Percentiles rank a stretch among this genome's conserved stretches.
Conservation (phyloP, 2,113 vertebrate species). For the Sardina pilchardus region DNA sequence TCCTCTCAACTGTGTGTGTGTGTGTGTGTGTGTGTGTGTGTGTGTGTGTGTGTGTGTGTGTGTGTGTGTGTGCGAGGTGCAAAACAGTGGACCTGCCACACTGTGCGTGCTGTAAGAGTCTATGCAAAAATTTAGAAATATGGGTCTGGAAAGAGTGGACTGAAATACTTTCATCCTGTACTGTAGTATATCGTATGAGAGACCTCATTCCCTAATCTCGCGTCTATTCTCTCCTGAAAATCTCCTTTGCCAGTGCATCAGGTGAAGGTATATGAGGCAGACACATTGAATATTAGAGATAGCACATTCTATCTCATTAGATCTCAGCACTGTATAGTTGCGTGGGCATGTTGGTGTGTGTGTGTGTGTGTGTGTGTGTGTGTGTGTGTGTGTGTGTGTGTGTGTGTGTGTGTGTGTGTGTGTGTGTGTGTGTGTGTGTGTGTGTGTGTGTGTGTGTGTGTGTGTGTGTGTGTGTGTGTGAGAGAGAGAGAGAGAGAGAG, state of each 20-base stretch:
- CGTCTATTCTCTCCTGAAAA: background rate
- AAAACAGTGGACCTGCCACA: too few species aligned
- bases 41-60: too few species aligned
- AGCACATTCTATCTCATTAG: background rate
- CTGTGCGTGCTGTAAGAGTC: too few species aligned
- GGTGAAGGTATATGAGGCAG: conserved; percentile 7
- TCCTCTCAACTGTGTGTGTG: background rate
- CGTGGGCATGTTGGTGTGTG: conserved; percentile 11
- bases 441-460: too few species aligned
- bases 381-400: conserved; percentile 10
- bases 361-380: conserved; percentile 10
- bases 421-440: too few species aligned
- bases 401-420: too few species aligned
- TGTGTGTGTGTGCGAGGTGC: too few species aligned
- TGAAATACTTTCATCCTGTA: background rate
- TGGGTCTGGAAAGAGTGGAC: background rate
- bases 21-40: too few species aligned
- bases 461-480: too few species aligned
- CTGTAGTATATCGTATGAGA: background rate
- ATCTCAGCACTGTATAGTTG: background rate
- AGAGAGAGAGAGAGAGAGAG: too few species aligned
- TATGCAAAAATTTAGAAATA: background rate
- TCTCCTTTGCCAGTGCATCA: background rate
- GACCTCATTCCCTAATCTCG: background rate
- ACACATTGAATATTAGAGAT: background rate